phyloP scores from a whole-genome alignment of 2,113 vertebrate genomes.

The Spea bombifrons region DNA sequence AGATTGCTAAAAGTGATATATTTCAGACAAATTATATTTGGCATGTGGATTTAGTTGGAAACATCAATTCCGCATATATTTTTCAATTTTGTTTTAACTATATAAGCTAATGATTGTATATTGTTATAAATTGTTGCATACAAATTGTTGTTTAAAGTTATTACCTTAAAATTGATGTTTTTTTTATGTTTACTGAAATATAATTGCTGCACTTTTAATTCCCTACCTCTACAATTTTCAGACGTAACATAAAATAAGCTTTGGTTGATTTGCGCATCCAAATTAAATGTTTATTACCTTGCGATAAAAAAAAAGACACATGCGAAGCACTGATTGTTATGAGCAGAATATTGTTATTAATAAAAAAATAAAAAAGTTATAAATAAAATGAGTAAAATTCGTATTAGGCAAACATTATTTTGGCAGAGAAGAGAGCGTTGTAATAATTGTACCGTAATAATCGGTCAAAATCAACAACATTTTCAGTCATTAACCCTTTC shows the following conservation, averaged over 20 bases:
- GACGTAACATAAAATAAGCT: not conserved
- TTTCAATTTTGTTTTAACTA: too few relatives aligned
- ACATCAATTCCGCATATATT: too few relatives aligned
- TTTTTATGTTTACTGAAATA: constrained; percentile 52
- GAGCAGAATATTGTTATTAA: not conserved
- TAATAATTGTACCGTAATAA: too few relatives aligned
- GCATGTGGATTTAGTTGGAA: not conserved
- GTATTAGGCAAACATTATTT: too few relatives aligned
- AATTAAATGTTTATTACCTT: not conserved
- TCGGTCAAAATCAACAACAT: too few relatives aligned
- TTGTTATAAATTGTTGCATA: constrained; percentile 30
- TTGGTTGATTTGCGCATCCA: not conserved
- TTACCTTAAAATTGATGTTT: constrained; percentile 32
- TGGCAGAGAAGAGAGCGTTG: too few relatives aligned
- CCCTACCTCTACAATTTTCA: constrained; percentile 27
- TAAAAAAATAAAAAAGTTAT: not conserved
- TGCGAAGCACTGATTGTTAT: too few relatives aligned
- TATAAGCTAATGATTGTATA: constrained; percentile 34
- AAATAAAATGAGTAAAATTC: not conserved
- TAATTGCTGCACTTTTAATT: constrained; percentile 43
- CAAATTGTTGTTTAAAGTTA: constrained; percentile 35
- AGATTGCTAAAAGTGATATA: too few relatives aligned
- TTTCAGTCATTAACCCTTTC: too few relatives aligned
- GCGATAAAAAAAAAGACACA: too few relatives aligned
- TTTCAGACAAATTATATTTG: not conserved